Conservation (phyloP, 2,797 vertebrate genomes). For the Typhlichthys eigenmanni region DNA sequence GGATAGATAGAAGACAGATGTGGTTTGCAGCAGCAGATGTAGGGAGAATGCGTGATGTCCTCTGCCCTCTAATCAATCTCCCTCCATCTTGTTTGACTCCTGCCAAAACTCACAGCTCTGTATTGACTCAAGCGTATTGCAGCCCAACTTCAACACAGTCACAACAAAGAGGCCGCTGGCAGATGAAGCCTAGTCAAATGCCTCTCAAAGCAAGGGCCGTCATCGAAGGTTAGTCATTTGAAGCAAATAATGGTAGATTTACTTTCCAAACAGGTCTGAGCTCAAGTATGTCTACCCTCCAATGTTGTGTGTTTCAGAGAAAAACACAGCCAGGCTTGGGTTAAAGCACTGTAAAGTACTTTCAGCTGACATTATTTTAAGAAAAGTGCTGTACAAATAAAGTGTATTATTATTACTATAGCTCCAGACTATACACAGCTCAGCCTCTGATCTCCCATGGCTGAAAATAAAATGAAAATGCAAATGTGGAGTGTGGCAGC, state of each 20-base stretch:
- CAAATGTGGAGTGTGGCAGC: too few species aligned
- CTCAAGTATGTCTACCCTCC: too few species aligned
- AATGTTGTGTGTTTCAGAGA: too few species aligned
- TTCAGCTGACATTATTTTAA: too few species aligned
- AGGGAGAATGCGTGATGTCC: slow-evolving; percentile 31
- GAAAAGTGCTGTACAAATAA: too few species aligned
- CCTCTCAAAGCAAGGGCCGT: slow-evolving; percentile 33
- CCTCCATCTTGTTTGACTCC: slow-evolving; percentile 67
- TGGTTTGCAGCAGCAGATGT: slow-evolving; percentile 49
- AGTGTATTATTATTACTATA: too few species aligned
- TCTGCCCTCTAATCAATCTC: slow-evolving; percentile 57
- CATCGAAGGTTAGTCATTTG: slow-evolving; percentile 35
- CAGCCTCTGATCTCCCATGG: too few species aligned
- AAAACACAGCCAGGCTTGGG: too few species aligned
- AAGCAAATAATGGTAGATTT: slow-evolving; percentile 14
- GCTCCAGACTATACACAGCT: too few species aligned
- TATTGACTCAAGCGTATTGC: slow-evolving; percentile 67
- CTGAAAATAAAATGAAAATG: too few species aligned
- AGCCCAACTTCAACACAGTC: slow-evolving; percentile 33
- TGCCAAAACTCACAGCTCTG: slow-evolving; percentile 67
- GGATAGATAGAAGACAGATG: slow-evolving; percentile 52
- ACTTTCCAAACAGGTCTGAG: neutral
- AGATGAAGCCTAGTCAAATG: slow-evolving; percentile 16
- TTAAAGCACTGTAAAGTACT: too few species aligned
- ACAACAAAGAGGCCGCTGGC: slow-evolving; percentile 35